Conservation (phyloP, 2,113 vertebrate species). For the Hemibagrus wyckioides region DNA sequence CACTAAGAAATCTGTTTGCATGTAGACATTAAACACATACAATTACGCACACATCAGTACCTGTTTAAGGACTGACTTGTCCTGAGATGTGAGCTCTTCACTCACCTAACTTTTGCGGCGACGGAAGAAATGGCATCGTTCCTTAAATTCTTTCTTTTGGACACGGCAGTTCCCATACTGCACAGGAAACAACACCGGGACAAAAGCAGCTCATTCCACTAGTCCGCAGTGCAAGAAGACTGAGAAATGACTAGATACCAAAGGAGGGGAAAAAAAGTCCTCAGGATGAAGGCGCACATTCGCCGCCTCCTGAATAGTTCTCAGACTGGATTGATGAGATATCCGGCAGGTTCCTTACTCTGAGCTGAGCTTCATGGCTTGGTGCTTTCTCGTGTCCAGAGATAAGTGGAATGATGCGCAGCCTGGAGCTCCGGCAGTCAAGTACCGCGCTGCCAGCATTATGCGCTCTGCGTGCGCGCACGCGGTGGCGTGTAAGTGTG, state of each 20-base stretch:
- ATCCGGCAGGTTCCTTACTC: background rate
- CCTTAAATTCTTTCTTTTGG: constrained; percentile 88
- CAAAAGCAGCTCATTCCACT: constrained; percentile 68
- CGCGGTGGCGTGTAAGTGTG: background rate
- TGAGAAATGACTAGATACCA: constrained; percentile 37
- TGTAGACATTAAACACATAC: background rate
- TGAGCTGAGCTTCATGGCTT: background rate
- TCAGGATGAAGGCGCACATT: constrained; percentile 9
- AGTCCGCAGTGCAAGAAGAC: constrained; percentile 30
- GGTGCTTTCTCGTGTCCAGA: background rate
- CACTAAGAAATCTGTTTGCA: background rate
- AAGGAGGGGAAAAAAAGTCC: background rate
- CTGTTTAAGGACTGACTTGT: background rate
- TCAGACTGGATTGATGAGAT: background rate
- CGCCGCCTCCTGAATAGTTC: background rate
- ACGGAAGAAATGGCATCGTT: constrained; percentile 92
- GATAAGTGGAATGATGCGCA: constrained; percentile 2
- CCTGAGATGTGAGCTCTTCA: background rate
- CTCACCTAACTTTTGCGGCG: constrained; percentile 94
- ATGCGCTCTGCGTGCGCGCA: background rate
- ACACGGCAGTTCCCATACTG: constrained; percentile 92
- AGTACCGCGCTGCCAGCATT: constrained; percentile 1
- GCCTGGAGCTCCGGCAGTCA: background rate
- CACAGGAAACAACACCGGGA: constrained; percentile 63
- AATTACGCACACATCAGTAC: no score